Conservation (phyloP, 2,113 vertebrate genomes). For the Chascanopsetta lugubris region DNA sequence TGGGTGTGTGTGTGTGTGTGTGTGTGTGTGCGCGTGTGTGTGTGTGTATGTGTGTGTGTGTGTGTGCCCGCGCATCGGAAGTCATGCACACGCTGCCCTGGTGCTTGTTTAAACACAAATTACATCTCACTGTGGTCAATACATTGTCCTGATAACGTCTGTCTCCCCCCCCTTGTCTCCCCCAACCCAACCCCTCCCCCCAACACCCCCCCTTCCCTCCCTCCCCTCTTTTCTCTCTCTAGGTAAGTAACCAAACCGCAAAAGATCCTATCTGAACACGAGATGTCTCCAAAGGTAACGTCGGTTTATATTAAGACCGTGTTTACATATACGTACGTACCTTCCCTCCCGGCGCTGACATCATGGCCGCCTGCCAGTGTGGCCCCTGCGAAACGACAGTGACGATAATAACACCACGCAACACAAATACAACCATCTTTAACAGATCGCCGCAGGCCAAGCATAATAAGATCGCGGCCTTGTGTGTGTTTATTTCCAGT, state of each 20-base stretch:
- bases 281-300: conserved; percentile 61
- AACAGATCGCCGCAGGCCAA: no score
- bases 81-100: conserved; percentile 12
- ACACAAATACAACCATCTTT: no score
- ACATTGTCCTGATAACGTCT: conserved; percentile 56
- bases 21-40: conserved; percentile 12
- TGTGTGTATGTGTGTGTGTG: conserved; percentile 21
- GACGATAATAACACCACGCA: no score
- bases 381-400: no score
- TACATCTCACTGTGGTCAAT: conserved; percentile 49
- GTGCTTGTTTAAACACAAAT: conserved; percentile 54
- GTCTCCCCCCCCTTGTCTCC: conserved; percentile 7
- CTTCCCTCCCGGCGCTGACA: no score
- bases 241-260: conserved; percentile 71
- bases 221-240: conserved; percentile 42
- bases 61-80: conserved; percentile 6
- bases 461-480: no score
- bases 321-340: no score
- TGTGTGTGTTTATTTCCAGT: no score
- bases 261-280: conserved; percentile 47
- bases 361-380: no score
- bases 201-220: neutral
- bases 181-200: neutral
- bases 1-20: conserved; percentile 19
- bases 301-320: neutral